Percentiles rank a stretch among this genome's conserved stretches.
phyloP scores from a whole-genome alignment of 2,888 invertebrate species.

The Malthinus seriepunctatus region DNA sequence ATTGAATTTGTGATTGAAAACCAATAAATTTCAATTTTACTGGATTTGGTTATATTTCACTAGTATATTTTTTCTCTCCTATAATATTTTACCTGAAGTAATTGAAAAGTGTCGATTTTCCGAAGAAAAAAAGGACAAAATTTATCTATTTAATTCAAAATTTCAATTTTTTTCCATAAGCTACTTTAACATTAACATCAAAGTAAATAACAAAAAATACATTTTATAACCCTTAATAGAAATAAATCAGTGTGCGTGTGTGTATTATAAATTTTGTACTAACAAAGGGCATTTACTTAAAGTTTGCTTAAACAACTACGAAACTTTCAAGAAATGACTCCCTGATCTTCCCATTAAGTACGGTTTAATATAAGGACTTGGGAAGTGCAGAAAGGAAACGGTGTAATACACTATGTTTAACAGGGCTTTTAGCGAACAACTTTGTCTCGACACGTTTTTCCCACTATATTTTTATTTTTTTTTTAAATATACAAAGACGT shows the following conservation, averaged over 20 bases:
- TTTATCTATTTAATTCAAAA: background rate
- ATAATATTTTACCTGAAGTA: too few relatives aligned
- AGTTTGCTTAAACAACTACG: slow-evolving; percentile 1
- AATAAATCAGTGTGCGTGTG: background rate
- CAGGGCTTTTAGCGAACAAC: slow-evolving; percentile 20
- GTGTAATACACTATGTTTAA: slow-evolving; percentile 17
- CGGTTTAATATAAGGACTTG: slow-evolving; percentile 5
- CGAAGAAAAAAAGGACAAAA: background rate
- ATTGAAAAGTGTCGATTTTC: background rate
- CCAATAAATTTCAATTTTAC: background rate
- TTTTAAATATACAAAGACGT: background rate
- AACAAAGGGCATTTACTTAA: slow-evolving; percentile 1
- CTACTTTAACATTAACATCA: background rate
- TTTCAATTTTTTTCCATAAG: background rate
- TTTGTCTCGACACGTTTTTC: slow-evolving; percentile 12
- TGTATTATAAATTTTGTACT: background rate
- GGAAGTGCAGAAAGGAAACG: slow-evolving; percentile 16
- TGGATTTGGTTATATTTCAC: too few relatives aligned
- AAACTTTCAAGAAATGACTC: slow-evolving; percentile 15
- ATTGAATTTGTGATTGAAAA: slow-evolving; percentile 2
- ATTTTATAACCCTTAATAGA: too few relatives aligned
- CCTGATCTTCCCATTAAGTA: slow-evolving; percentile 12
- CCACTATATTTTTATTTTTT: slow-evolving; percentile 13
- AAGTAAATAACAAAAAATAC: too few relatives aligned
- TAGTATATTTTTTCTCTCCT: too few relatives aligned